Conservation (phyloP, 2,888 invertebrate genomes). For the Phengaris arion region DNA sequence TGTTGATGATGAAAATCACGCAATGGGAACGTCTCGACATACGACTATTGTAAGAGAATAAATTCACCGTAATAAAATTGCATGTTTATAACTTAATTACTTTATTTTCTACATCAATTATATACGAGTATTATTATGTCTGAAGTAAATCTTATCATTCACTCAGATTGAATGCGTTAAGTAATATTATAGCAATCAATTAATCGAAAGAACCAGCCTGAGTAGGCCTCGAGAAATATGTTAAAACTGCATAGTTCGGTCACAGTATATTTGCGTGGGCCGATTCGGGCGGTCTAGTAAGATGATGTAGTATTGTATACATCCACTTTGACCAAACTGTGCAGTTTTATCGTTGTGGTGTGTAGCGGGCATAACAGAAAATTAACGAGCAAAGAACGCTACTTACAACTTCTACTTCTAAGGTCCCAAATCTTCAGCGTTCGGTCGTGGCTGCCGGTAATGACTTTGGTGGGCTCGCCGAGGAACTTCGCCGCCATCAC, state of each 20-base stretch:
- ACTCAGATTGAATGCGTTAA: not conserved
- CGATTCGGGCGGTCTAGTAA: no score
- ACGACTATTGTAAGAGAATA: slow-evolving; percentile 31
- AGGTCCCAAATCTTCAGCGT: slow-evolving; percentile 99
- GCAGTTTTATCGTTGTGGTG: no score
- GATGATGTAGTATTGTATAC: no score
- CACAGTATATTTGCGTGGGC: no score
- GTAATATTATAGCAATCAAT: not conserved
- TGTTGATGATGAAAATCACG: slow-evolving; percentile 23
- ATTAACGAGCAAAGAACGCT: not conserved
- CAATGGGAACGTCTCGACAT: slow-evolving; percentile 31
- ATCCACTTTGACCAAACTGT: no score
- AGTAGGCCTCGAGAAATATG: no score
- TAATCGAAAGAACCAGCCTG: not conserved
- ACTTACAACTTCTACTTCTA: slow-evolving; percentile 84
- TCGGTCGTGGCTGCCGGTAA: slow-evolving; percentile 98
- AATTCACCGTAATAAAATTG: slow-evolving; percentile 34
- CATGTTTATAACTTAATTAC: slow-evolving; percentile 35
- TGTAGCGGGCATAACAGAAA: not conserved
- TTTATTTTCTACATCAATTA: slow-evolving; percentile 27
- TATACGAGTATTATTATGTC: not conserved
- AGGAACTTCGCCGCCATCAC: slow-evolving; percentile 98
- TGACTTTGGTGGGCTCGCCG: slow-evolving; percentile 94
- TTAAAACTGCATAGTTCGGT: no score
- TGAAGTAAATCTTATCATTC: not conserved